Percentiles rank a stretch among this genome's conserved stretches.
Evolutionary conservation across 2,797 vertebrate species (phyloP).

Genomic region (Naso thynnoides): DNA sequence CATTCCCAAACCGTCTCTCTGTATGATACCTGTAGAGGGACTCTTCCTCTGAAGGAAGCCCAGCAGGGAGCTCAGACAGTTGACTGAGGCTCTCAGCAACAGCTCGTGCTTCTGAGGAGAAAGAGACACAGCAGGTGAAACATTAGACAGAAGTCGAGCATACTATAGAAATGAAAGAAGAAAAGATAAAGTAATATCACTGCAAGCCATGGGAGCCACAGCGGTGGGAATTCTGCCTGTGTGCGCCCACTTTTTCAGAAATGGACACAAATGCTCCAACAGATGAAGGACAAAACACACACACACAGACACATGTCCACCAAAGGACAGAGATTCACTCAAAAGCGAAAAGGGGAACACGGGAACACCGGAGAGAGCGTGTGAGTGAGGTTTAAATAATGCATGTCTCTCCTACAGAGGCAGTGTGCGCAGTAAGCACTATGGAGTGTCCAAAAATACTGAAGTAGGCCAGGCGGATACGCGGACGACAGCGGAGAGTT

Average conservation of each 20-base stretch:
- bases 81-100: constrained; percentile 87
- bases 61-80: constrained; percentile 90
- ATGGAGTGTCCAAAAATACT: constrained; percentile 72
- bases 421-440: constrained; percentile 41
- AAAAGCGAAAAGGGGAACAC: constrained; percentile 53
- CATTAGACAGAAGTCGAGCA: constrained; percentile 2
- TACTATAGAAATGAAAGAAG: not conserved
- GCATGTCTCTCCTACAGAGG: constrained; percentile 56
- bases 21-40: constrained; percentile 84
- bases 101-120: constrained; percentile 89
- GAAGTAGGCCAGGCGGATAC: constrained; percentile 70
- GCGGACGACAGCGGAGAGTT: constrained; percentile 48
- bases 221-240: not conserved
- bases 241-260: constrained; percentile 17
- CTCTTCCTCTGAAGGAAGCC: constrained; percentile 87
- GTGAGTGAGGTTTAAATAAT: constrained; percentile 68
- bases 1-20: constrained; percentile 9
- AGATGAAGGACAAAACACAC: constrained; percentile 1
- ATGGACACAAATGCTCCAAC: constrained; percentile 26
- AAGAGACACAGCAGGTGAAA: constrained; percentile 15
- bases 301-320: constrained; percentile 5
- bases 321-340: constrained; percentile 19
- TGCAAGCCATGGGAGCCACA: constrained; percentile 5
- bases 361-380: constrained; percentile 41
- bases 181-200: constrained; percentile 5